Evolutionary conservation across 2,888 invertebrate genomes (phyloP), one percentile per base, ranked within the genome.

Genomic region (Azorinus chamasolen): DNA sequence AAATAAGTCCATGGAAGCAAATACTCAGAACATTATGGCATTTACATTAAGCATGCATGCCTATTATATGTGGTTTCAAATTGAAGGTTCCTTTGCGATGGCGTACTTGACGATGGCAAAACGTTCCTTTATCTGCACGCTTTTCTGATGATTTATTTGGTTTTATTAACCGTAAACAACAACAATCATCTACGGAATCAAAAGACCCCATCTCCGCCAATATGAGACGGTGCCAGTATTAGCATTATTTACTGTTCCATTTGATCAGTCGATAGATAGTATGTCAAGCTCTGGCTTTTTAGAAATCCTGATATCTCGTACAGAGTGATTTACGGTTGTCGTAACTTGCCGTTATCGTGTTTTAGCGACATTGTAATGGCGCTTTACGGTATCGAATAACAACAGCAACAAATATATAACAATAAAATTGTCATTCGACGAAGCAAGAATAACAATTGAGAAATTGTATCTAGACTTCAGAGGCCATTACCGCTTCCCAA

Each of bases 381-480:
- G 78, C 64, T 78, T 78, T 78, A 78, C 78, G 74, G 59, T 79
- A 79, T 79, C 74, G 53, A 64, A 74, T 79, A 74, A 74, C 79
- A 61, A 57, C 74, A 66, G 71, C 79, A 79, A 71, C 79, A 79
- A 79, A 79, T 79, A 79, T 79, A 79, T 79, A 74, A 79, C 73
- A 79, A 74, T 74, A 71, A 79, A 79, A 74, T 79, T 74, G 74
- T 74, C 74, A 79, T 79, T 70, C 66, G 66, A 66, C 62, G 79
- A 74, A 74, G 74, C 66, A 74, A 64, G 74, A 79, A 74, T 71
- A 71, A 79, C 79, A 79, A 79, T 70, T 79, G 70, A 66, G 79
- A 79, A 79, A 79, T 71, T 71, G 65, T 74, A 79, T 79, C 73
- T 71, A 62, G 70, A 79, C 66, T 64, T 62, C 70, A 54, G 74